Base-by-base conservation (phyloP, 2,797 vertebrate species). In the Lycodopsis pacificus region DNA sequence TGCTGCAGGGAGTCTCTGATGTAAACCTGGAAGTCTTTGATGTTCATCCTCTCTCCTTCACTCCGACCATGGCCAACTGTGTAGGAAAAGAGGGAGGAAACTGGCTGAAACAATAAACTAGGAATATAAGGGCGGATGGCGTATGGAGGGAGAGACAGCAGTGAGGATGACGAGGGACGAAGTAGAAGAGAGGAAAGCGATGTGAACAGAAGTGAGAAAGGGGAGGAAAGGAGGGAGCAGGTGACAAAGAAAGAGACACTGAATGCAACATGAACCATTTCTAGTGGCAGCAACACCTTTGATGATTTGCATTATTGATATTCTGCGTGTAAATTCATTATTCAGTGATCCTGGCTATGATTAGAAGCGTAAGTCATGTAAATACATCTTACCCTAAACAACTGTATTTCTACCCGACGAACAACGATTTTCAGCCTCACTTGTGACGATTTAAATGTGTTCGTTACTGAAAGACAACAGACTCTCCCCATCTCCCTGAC, bases 31-130 rank as follows among this genome's bases (percentile, higher is more conserved):
- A 99, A 99, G 89, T 99, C 96, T 13, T 96, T 97, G 81, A 98
- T 94, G 69, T 91, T 95, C 97, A 99, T 96, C 65, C 98, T 94
- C 19, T 98, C 97, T 1, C 98, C 98, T 91, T 99, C 97, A 0
- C 98, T 99, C 95, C 98, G 97, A 42, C 98, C 98, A 0, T 99
- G 98, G 76, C 98, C 98, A 54, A 98, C 98, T 99, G 93, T 36
- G 61, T 48, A 71, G 34, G 61, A 27, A 63, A 58, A 54, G 48
- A 70, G 14, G 13, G n/a, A 27, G 13, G 51, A 7, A 25, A 53
- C 0, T 11, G 49, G 11, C 10, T 25, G 4, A 25, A 25, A 14
- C n/a, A 25, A 53, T 7, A 13, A 14, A 54, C 51, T 25, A 7
- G 11, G 51, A 54, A 54, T 25, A 54, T 27, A 14, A 54, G 22